Conservation (phyloP, 2,113 vertebrate species). For the Myanophis thanlyinensis region DNA sequence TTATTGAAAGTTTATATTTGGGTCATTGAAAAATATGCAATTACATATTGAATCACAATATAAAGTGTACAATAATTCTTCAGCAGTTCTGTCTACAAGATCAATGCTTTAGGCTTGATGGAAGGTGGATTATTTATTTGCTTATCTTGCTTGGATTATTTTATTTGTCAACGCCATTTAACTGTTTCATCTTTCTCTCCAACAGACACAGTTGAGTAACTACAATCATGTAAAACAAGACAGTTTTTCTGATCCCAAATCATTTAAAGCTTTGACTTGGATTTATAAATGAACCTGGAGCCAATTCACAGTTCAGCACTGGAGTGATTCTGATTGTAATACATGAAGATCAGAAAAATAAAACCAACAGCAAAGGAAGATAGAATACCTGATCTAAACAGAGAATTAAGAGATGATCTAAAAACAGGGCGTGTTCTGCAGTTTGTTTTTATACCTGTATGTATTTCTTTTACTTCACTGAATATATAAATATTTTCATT, state of each 20-base stretch:
- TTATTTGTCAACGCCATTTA: background rate
- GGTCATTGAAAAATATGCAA: background rate
- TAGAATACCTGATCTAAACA: background rate
- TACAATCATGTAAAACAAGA: background rate
- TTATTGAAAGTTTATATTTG: background rate
- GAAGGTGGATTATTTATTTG: background rate
- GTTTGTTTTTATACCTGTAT: background rate
- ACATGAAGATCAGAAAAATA: background rate
- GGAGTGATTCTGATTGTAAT: background rate
- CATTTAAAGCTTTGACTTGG: background rate
- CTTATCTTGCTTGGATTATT: background rate
- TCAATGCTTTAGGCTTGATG: background rate
- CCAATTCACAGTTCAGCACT: background rate
- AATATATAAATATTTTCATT: background rate
- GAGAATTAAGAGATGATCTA: background rate
- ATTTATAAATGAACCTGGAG: background rate
- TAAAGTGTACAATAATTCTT: background rate
- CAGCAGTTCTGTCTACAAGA: background rate
- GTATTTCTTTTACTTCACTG: background rate
- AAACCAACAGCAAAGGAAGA: background rate
- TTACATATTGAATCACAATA: background rate
- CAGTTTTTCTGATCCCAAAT: background rate
- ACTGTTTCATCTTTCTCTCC: background rate
- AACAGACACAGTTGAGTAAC: background rate
- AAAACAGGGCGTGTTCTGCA: background rate